Evolutionary conservation across 2,888 invertebrate species (phyloP).

Genomic region (Lasius platythorax): DNA sequence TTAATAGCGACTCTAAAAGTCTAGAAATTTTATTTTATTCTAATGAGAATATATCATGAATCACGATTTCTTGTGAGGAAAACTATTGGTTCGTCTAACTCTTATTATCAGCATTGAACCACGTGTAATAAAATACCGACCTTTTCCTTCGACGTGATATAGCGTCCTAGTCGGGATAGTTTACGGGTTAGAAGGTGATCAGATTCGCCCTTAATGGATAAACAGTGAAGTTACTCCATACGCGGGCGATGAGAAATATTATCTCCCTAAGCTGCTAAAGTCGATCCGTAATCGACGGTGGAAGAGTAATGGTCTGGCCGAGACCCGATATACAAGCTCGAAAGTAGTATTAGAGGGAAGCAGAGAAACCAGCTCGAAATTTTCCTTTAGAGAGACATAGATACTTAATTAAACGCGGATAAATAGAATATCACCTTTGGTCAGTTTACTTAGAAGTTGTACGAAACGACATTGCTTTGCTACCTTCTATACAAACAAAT

Average conservation of each 20-base stretch:
- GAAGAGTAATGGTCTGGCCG: slow-evolving; percentile 50
- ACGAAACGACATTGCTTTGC: not conserved
- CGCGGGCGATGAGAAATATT: slow-evolving; percentile 44
- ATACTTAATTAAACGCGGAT: slow-evolving; percentile 35
- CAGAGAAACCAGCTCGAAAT: slow-evolving; percentile 42
- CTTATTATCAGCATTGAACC: slow-evolving; percentile 19
- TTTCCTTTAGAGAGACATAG: slow-evolving; percentile 2
- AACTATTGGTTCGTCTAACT: not conserved
- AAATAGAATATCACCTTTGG: not conserved
- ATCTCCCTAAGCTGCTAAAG: slow-evolving; percentile 59
- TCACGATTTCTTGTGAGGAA: not conserved
- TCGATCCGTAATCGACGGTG: slow-evolving; percentile 52
- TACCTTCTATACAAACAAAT: not conserved
- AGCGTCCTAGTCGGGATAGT: slow-evolving; percentile 11
- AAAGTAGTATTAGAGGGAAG: slow-evolving; percentile 32
- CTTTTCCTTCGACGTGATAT: slow-evolving; percentile 26
- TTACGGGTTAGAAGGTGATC: slow-evolving; percentile 37
- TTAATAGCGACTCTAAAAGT: not conserved
- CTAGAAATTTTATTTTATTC: not conserved
- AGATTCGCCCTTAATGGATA: slow-evolving; percentile 59
- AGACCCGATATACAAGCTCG: slow-evolving; percentile 48
- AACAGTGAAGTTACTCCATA: slow-evolving; percentile 56
- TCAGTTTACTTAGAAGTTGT: not conserved
- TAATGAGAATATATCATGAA: slow-evolving; percentile 3
- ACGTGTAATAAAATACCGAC: slow-evolving; percentile 36